Conservation (phyloP, 2,888 invertebrate species). For the Punctoribates punctum region DNA sequence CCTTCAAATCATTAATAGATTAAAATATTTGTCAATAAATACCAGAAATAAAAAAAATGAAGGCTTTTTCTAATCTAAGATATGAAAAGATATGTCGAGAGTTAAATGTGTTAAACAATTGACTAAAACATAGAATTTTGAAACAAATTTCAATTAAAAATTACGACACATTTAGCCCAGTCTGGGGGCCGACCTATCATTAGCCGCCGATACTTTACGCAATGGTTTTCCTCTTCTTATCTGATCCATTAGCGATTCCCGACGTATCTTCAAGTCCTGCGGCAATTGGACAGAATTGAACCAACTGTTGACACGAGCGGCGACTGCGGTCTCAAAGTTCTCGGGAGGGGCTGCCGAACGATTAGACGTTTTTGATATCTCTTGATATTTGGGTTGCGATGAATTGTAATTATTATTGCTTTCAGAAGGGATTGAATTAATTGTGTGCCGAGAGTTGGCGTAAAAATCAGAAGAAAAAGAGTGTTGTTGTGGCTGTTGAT, state of each 20-base stretch:
- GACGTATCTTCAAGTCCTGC: slow-evolving; percentile 69
- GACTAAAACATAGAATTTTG: slow-evolving; percentile 11
- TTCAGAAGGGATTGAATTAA: neutral
- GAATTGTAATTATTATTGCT: slow-evolving; percentile 26
- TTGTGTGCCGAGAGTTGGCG: neutral
- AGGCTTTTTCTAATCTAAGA: neutral
- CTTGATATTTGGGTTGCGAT: neutral
- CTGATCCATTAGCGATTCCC: slow-evolving; percentile 90
- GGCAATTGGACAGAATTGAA: slow-evolving; percentile 61
- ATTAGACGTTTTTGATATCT: neutral
- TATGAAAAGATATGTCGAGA: neutral
- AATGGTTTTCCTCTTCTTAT: slow-evolving; percentile 80
- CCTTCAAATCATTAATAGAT: too few relatives aligned
- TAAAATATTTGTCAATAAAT: too few relatives aligned
- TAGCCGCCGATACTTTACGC: slow-evolving; percentile 59
- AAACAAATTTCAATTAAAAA: neutral
- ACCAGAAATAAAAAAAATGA: too few relatives aligned
- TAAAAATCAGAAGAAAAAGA: neutral
- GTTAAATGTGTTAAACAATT: neutral
- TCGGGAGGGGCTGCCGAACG: slow-evolving; percentile 43
- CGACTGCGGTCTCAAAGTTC: slow-evolving; percentile 48
- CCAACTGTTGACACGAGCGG: slow-evolving; percentile 64
- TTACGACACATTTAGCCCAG: slow-evolving; percentile 39
- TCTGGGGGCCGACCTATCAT: slow-evolving; percentile 46
- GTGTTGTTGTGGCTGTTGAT: neutral